phyloP scores from a whole-genome alignment of 2,797 vertebrate genomes.

The Hoplostethus mediterraneus region DNA sequence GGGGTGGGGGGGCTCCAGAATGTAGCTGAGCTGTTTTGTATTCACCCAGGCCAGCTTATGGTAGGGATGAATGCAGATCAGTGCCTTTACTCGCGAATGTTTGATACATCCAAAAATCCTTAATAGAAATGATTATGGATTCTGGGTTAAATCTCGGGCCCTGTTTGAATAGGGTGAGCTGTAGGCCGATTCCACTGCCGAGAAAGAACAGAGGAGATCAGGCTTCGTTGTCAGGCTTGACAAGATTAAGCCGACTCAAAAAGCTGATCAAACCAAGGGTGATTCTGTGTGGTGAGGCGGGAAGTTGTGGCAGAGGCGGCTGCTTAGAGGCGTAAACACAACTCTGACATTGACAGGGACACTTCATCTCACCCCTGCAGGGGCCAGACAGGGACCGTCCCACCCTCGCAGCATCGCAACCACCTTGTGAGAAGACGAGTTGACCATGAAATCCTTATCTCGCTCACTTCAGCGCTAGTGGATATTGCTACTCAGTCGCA shows the following conservation, averaged over 20 bases:
- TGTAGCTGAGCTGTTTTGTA: conserved; percentile 74
- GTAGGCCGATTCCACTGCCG: conserved; percentile 71
- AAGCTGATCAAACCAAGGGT: conserved; percentile 78
- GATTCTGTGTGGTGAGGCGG: conserved; percentile 67
- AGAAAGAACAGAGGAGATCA: conserved; percentile 84
- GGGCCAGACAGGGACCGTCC: conserved; percentile 45
- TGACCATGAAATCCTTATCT: conserved; percentile 75
- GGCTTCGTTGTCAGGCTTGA: conserved; percentile 82
- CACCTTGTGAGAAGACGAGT: conserved; percentile 59
- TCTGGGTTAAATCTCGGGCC: conserved; percentile 65
- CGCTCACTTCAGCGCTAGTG: conserved; percentile 45
- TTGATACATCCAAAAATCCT: conserved; percentile 78
- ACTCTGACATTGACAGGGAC: conserved; percentile 75
- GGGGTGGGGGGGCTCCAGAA: conserved; percentile 58
- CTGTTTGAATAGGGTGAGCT: conserved; percentile 78
- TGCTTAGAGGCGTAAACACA: conserved; percentile 74
- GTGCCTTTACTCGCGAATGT: conserved; percentile 75
- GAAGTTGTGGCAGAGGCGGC: conserved; percentile 65
- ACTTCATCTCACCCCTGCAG: conserved; percentile 57
- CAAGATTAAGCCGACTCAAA: conserved; percentile 83
- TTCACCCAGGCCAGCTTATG: conserved; percentile 74
- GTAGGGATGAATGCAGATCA: conserved; percentile 81
- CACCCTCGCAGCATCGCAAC: conserved; percentile 25
- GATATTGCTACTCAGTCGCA: conserved; percentile 47
- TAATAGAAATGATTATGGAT: conserved; percentile 82